A percentile compares a stretch with the other conserved stretches of the same genome.
phyloP scores from a whole-genome alignment of 2,888 invertebrate species.

The Acanthosepion pharaonis region DNA sequence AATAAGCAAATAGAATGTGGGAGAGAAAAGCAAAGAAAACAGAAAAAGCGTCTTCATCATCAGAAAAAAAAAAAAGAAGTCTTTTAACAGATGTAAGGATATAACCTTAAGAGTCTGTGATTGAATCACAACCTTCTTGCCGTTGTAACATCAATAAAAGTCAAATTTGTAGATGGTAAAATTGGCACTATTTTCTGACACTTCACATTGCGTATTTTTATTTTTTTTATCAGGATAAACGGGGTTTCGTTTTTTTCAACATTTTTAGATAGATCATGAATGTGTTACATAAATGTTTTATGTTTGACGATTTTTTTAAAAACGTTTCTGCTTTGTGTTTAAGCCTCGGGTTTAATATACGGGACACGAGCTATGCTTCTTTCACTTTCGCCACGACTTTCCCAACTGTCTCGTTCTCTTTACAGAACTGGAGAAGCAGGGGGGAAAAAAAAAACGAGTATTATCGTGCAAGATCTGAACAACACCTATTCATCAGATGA shows the following conservation, averaged over 20 bases:
- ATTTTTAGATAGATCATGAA: constrained; percentile 4
- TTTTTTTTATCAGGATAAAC: constrained; percentile 12
- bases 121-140: neutral
- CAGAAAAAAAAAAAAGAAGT: no score
- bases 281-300: constrained; percentile 10
- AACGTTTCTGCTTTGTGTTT: neutral
- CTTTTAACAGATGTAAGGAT: neutral
- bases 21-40: neutral
- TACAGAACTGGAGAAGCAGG: neutral
- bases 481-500: constrained; percentile 8
- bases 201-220: neutral
- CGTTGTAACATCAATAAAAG: constrained; percentile 2
- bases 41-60: neutral
- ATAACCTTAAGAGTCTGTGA: constrained; percentile 1
- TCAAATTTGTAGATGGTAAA: neutral
- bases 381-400: neutral
- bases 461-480: neutral
- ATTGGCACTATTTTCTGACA: constrained; percentile 20
- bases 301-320: neutral
- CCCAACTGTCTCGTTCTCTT: no score
- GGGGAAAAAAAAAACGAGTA: neutral
- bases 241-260: neutral
- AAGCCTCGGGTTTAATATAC: constrained; percentile 13
- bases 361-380: neutral
- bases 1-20: neutral